Base-by-base conservation (phyloP, 1,140 invertebrate species). In the Plectus sambesii region DNA sequence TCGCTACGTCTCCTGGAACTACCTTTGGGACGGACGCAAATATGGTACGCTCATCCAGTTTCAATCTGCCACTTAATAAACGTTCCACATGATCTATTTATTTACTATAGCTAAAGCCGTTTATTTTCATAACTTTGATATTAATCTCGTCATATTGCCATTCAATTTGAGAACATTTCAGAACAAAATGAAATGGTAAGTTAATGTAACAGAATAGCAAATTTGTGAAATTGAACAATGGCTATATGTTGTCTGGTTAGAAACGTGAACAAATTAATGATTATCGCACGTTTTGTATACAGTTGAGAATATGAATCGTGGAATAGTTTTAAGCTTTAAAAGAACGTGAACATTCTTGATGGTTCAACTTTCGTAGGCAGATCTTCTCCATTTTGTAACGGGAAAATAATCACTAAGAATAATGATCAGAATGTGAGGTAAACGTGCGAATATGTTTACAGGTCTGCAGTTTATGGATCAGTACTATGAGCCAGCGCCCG, bases 401-500 rank as follows among this genome's bases (percentile, higher is more conserved):
- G 9, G 15, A 12, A 44, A 8, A 40, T 9, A 36, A 44, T 9
- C 36, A 38, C 8, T 44, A 15, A 12, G 8, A 9, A 12, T 9
- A 9, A 44, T n/a, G 8, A 12, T 44, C 12, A 47, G 37, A 9
- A 8, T 47, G 19, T 29, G 15, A 19, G 23, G 4, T 5, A 38
- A 47, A 50, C 12, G 8, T 47, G 19, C 22, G 15, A 19, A 26
- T 3, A 4, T 26, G 9, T 47, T 36, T 39, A 8, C 9, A 52
- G 63, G 63, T 15, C 60, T 66, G 24, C 66, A 61, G n/a, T 63
- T 47, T 40, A 51, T 63, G 49, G 63, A 66, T 48, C 50, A 49
- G 38, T 66, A 49, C 44, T 66, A 61, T 40, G 63, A 66, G 51
- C 57, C 66, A 5, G 66, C 62, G 19, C 63, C 63, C 8, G 66